Percentiles rank a stretch among this genome's conserved stretches.
phyloP scores from a whole-genome alignment of 2,113 vertebrate species.

The Amia ocellicauda region DNA sequence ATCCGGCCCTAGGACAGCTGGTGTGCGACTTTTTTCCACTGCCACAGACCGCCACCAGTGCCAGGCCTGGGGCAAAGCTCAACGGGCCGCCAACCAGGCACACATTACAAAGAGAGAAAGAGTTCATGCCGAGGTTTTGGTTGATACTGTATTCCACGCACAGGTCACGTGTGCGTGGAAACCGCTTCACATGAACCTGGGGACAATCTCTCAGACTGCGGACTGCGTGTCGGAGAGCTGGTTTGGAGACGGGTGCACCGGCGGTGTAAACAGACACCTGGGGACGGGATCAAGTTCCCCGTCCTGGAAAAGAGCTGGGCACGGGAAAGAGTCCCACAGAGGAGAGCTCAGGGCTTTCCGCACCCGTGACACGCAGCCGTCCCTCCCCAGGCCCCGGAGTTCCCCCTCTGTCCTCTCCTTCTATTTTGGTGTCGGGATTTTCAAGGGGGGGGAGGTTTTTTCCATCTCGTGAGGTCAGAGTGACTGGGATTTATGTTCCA shows the following conservation, averaged over 20 bases:
- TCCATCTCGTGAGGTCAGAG: constrained; percentile 34
- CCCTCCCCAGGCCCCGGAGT: not conserved
- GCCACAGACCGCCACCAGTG: too few relatives aligned
- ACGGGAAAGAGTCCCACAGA: constrained; percentile 16
- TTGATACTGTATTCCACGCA: too few relatives aligned
- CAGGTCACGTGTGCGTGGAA: too few relatives aligned
- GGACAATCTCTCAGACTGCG: too few relatives aligned
- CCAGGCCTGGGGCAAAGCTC: too few relatives aligned
- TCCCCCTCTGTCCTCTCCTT: constrained; percentile 37
- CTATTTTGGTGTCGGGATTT: constrained; percentile 31
- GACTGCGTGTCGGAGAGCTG: constrained; percentile 20
- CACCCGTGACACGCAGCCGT: constrained; percentile 17
- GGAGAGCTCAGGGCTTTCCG: constrained; percentile 33
- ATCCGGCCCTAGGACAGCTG: too few relatives aligned
- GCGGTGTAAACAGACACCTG: constrained; percentile 53
- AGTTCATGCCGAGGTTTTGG: too few relatives aligned
- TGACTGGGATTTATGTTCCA: constrained; percentile 2
- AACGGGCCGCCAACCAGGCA: too few relatives aligned
- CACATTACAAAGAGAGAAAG: too few relatives aligned
- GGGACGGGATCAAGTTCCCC: constrained; percentile 53
- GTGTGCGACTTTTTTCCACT: too few relatives aligned
- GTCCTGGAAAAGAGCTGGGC: constrained; percentile 20
- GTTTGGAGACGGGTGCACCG: constrained; percentile 42
- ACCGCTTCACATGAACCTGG: too few relatives aligned
- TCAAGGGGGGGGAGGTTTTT: constrained; percentile 12